phyloP scores from a whole-genome alignment of 2,888 invertebrate genomes.

The Oligia fasciuncula region DNA sequence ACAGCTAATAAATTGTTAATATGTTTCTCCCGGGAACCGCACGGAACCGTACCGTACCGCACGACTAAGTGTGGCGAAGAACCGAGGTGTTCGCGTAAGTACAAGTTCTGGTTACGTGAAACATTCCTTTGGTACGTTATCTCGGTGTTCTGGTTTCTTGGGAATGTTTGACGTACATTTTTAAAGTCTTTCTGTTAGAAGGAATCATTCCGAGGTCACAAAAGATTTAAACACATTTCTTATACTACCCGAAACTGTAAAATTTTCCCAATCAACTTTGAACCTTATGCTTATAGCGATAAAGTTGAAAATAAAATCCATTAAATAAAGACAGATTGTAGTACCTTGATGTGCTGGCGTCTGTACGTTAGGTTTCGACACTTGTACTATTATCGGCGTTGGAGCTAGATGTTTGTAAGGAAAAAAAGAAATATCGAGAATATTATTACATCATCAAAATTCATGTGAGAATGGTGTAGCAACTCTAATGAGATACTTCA shows the following conservation, averaged over 20 bases:
- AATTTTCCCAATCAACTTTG: too few species aligned
- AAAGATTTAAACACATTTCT: neutral
- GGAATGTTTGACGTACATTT: neutral
- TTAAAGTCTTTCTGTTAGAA: neutral
- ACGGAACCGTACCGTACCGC: neutral
- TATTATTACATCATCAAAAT: neutral
- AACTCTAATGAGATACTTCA: neutral
- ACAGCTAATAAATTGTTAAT: constrained; percentile 59
- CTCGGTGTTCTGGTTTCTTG: constrained; percentile 17
- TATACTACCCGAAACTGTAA: too few species aligned
- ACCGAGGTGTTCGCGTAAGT: constrained; percentile 13
- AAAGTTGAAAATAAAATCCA: too few species aligned
- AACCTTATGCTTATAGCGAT: too few species aligned
- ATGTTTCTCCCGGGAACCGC: constrained; percentile 40
- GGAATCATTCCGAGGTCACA: neutral
- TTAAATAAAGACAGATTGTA: too few species aligned
- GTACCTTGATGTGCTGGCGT: too few species aligned
- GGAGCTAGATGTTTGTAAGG: neutral
- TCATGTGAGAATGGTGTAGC: neutral
- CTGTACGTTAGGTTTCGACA: too few species aligned
- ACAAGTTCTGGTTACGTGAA: constrained; percentile 23
- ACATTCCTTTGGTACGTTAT: constrained; percentile 19
- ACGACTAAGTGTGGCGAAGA: constrained; percentile 26
- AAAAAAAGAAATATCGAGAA: neutral
- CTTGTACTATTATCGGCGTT: neutral